A percentile compares a stretch with the other conserved stretches of the same genome.
Evolutionary conservation across 2,888 invertebrate genomes (phyloP).

Genomic region (Himalopsyche tibetana): DNA sequence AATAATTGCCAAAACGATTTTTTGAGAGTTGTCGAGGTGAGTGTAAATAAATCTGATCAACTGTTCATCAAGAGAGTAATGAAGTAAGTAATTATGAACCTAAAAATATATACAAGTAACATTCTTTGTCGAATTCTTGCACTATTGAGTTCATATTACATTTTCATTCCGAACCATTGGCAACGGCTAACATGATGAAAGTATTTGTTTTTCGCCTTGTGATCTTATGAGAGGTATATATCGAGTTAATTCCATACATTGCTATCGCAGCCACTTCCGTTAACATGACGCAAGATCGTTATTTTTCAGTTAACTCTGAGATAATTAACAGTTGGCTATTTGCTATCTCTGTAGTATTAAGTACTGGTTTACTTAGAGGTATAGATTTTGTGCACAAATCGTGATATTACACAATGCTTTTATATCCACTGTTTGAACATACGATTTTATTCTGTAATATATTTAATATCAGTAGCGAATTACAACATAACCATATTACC

Average conservation of each 20-base stretch:
- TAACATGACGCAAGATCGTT: constrained; percentile 52
- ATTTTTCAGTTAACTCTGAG: constrained; percentile 57
- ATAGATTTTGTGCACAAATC: constrained; percentile 3
- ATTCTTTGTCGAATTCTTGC: background rate
- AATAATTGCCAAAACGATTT: too few species aligned
- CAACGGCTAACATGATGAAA: background rate
- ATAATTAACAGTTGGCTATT: constrained; percentile 58
- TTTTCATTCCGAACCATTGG: background rate
- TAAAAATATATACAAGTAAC: background rate
- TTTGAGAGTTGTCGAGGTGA: too few species aligned
- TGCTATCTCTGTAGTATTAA: constrained; percentile 52
- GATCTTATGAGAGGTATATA: background rate
- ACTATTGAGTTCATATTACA: background rate
- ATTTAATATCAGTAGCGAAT: too few species aligned
- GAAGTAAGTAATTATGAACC: too few species aligned
- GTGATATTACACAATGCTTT: background rate
- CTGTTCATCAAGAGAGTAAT: too few species aligned
- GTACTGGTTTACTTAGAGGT: constrained; percentile 43
- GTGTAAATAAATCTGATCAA: too few species aligned
- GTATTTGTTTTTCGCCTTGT: background rate
- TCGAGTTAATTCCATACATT: constrained; percentile 12
- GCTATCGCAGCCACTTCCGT: constrained; percentile 36
- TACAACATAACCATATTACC: too few species aligned
- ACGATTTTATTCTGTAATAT: background rate
- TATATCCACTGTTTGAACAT: background rate